Base-by-base conservation (phyloP, 2,888 invertebrate species). In the Andrena flavipes region DNA sequence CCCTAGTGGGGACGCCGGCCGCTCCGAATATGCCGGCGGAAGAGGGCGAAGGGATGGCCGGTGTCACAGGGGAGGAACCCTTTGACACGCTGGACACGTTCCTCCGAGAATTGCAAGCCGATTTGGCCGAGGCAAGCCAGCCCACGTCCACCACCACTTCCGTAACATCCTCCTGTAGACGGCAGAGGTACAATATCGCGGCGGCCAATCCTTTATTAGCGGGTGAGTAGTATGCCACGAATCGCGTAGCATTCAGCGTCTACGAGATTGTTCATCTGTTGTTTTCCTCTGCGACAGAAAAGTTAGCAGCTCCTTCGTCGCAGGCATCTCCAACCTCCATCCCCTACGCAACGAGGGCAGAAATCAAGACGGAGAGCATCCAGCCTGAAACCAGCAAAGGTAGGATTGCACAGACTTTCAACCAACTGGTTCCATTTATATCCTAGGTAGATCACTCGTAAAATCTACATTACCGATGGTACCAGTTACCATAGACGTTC, bases 151-250 rank as follows among this genome's bases (percentile, higher is more conserved):
- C 92, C 93, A 95, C 90, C 93, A 95, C 93, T 94, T 95, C 93
- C 94, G 94, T 88, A 94, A 93, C 80, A 93, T 94, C 73, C 94
- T 95, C 76, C 92, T 95, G 95, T 83, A 95, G 95, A 90, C 95
- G 95, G 91, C 96, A 96, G 89, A 94, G 96, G 92, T 97, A 96
- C 93, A 97, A 97, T 88, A 97, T 98, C 85, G 97, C 97, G 35
- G 97, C 98, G 13, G 97, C 97, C 64, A 98, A 98, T 94, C 98
- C 98, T 20, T 94, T 98, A 87, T 95, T 98, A 83, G 98, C 98
- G 88, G 98, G 98, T 95, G 97, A 97, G 91, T 77, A 33, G 35
- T 3, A 0, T 0, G 0, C n/a, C 56, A 26, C 23, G 8, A 6
- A 4, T 33, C 8, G 8, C 8, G 16, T 0, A 10, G 2, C 23